Evolutionary conservation across 2,797 vertebrate species (phyloP).

Genomic region (Hydrocynus forskahlii): DNA sequence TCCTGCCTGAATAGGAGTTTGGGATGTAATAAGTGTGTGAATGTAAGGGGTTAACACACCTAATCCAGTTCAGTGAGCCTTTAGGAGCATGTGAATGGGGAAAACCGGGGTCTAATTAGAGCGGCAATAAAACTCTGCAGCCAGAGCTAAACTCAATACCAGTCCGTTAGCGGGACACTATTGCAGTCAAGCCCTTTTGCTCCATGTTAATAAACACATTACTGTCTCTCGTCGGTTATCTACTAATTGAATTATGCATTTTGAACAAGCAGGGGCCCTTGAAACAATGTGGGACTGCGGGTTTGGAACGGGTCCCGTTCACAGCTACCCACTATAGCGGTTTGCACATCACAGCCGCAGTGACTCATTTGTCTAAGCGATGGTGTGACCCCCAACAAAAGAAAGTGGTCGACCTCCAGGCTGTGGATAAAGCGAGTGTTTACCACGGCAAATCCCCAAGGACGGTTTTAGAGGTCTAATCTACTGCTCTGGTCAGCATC

Average conservation of each 20-base stretch:
- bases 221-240: not conserved
- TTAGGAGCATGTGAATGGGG: too few relatives aligned
- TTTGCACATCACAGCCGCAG: slow-evolving; percentile 35
- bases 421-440: slow-evolving; percentile 71
- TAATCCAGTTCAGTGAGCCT: too few relatives aligned
- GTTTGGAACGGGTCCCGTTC: slow-evolving; percentile 3
- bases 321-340: slow-evolving; percentile 4
- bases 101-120: too few relatives aligned
- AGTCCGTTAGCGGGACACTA: too few relatives aligned
- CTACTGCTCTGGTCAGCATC: slow-evolving; percentile 68
- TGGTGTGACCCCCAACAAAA: slow-evolving; percentile 60
- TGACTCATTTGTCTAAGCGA: slow-evolving; percentile 64
- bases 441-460: slow-evolving; percentile 64
- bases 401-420: slow-evolving; percentile 63
- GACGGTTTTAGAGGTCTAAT: slow-evolving; percentile 69
- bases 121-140: too few relatives aligned
- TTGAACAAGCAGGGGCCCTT: not conserved
- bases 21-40: too few relatives aligned
- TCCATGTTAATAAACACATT: too few relatives aligned
- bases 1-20: too few relatives aligned
- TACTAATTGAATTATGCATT: not conserved
- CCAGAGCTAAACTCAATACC: too few relatives aligned
- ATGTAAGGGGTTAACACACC: too few relatives aligned
- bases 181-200: too few relatives aligned
- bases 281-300: not conserved